Conservation (phyloP, 2,797 vertebrate genomes). For the Semotilus atromaculatus region DNA sequence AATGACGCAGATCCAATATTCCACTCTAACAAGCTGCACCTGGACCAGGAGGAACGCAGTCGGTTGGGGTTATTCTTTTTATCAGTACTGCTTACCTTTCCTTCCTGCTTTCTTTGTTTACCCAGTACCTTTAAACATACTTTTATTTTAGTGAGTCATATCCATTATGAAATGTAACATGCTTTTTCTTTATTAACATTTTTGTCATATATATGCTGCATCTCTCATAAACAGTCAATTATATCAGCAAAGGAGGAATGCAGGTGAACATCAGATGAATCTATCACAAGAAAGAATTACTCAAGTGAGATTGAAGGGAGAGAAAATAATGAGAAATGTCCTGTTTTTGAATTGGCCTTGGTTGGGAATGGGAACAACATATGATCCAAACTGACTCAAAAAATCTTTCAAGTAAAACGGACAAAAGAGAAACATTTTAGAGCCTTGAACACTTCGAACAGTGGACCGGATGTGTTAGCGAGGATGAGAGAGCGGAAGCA, state of each 20-base stretch:
- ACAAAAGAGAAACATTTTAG: constrained; percentile 20
- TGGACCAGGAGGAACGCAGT: constrained; percentile 1
- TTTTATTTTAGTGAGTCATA: constrained; percentile 19
- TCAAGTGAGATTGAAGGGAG: constrained; percentile 4
- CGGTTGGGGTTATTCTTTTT: not conserved
- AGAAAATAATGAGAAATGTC: constrained; percentile 18
- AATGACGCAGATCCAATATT: constrained; percentile 28
- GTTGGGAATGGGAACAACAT: not conserved
- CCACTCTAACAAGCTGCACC: constrained; percentile 32
- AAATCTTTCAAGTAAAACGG: constrained; percentile 8
- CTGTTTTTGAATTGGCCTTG: not conserved
- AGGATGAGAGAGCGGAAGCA: not conserved
- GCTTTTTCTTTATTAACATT: not conserved
- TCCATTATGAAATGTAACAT: constrained; percentile 20
- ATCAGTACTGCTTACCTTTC: constrained; percentile 12
- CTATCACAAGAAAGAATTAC: constrained; percentile 3
- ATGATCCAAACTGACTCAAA: constrained; percentile 20
- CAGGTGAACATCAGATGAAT: constrained; percentile 4
- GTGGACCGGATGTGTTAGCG: not conserved
- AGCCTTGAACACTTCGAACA: constrained; percentile 16
- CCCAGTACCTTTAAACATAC: not conserved
- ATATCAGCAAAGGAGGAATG: not conserved
- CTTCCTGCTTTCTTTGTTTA: not conserved
- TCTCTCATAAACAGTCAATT: constrained; percentile 3
- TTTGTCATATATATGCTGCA: not conserved